Conservation (phyloP, 2,113 vertebrate genomes). For the Romanogobio albipinnatus region DNA sequence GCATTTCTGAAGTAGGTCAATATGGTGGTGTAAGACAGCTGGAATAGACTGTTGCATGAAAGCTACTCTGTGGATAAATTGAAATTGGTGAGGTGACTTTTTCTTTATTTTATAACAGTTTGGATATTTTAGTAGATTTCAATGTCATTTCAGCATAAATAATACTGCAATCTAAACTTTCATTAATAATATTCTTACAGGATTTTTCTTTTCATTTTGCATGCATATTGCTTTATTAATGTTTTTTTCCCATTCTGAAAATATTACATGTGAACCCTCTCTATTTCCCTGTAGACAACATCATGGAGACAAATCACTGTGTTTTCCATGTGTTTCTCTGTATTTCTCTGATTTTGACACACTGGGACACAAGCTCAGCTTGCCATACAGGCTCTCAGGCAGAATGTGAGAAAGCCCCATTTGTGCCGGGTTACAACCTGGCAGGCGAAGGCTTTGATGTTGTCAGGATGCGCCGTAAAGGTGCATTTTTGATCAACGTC, state of each 20-base stretch:
- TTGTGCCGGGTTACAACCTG: constrained; percentile 78
- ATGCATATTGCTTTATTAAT: not conserved
- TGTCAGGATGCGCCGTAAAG: constrained; percentile 74
- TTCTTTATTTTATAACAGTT: not conserved
- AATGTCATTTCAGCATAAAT: not conserved
- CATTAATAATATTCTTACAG: not conserved
- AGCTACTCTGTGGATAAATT: not conserved
- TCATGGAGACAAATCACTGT: constrained; percentile 59
- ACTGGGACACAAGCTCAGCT: constrained; percentile 35
- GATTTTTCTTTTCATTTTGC: not conserved
- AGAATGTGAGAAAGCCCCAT: constrained; percentile 73
- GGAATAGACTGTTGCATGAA: not conserved
- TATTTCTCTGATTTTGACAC: constrained; percentile 46
- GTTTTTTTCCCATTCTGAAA: not conserved
- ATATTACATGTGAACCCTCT: constrained; percentile 6
- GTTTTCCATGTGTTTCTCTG: constrained; percentile 53
- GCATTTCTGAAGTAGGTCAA: constrained; percentile 35
- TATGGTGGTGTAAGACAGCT: not conserved
- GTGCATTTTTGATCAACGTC: constrained; percentile 78
- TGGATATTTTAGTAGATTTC: not conserved
- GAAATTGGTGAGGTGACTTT: not conserved
- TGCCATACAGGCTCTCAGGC: constrained; percentile 64
- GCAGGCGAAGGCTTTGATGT: constrained; percentile 82
- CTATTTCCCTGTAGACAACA: constrained; percentile 28
- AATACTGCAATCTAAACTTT: not conserved